phyloP scores from a whole-genome alignment of 2,797 vertebrate genomes.

The Bovichtus variegatus region DNA sequence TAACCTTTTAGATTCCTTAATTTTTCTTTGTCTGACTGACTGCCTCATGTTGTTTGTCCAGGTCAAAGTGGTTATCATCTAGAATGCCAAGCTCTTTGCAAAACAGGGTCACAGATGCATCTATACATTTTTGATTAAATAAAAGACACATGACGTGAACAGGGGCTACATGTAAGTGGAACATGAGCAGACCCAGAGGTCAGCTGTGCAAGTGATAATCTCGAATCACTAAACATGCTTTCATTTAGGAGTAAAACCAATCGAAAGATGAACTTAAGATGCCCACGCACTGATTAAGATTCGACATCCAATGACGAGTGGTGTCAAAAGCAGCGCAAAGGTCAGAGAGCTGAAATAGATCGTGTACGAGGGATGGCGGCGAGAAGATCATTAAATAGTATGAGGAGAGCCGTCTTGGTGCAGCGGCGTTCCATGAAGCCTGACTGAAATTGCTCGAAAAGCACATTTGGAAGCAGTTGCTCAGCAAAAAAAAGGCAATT shows the following conservation, averaged over 20 bases:
- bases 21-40: too few relatives aligned
- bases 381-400: neutral
- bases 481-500: conserved; percentile 7
- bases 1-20: too few relatives aligned
- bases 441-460: neutral
- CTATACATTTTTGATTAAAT: neutral
- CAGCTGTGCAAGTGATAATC: neutral
- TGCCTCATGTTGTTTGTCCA: neutral
- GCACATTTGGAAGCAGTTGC: neutral
- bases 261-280: neutral
- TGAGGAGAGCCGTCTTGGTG: neutral
- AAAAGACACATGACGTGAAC: too few relatives aligned
- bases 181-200: neutral
- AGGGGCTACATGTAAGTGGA: neutral
- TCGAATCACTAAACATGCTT: neutral
- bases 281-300: neutral
- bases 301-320: neutral
- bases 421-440: neutral
- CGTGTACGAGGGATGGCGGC: neutral
- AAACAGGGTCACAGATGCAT: too few relatives aligned
- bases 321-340: neutral
- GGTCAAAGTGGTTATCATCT: neutral
- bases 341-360: neutral
- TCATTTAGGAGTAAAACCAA: neutral
- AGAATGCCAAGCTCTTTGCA: too few relatives aligned